Percentiles rank a stretch among this genome's conserved stretches.
Evolutionary conservation across 2,797 vertebrate genomes (phyloP).

Genomic region (Acestrorhynchus altus): DNA sequence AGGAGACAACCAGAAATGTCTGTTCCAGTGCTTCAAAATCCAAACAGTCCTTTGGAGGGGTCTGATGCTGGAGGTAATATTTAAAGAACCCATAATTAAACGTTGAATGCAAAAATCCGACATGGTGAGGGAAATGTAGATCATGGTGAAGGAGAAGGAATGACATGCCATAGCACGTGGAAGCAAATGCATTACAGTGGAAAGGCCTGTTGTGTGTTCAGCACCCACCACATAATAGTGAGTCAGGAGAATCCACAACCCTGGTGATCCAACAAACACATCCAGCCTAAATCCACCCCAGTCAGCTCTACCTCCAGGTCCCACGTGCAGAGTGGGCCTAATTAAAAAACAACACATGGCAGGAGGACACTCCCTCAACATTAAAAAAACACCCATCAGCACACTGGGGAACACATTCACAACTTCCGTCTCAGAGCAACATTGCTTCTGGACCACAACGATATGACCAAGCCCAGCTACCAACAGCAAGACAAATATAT

Average conservation of each 20-base stretch:
- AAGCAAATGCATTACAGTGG: not conserved
- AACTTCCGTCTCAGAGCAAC: constrained; percentile 56
- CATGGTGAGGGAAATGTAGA: not conserved
- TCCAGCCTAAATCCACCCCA: constrained; percentile 71
- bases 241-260: constrained; percentile 39
- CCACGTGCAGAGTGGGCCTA: constrained; percentile 75
- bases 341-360: constrained; percentile 87
- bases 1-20: not conserved
- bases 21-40: too few species aligned
- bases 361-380: constrained; percentile 77
- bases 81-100: not conserved
- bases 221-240: not conserved
- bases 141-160: not conserved
- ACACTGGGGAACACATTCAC: constrained; percentile 76
- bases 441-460: constrained; percentile 43
- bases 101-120: too few species aligned
- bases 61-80: not conserved
- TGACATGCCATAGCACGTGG: constrained; percentile 6
- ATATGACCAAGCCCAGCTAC: constrained; percentile 5
- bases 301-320: constrained; percentile 78
- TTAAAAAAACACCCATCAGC: constrained; percentile 80
- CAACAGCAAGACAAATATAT: constrained; percentile 17
- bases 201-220: not conserved
- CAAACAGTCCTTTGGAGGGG: too few species aligned
- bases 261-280: constrained; percentile 57